Evolutionary conservation across 2,113 vertebrate species (phyloP), one percentile per base, ranked within the genome.

Genomic region (Columbina picui): DNA sequence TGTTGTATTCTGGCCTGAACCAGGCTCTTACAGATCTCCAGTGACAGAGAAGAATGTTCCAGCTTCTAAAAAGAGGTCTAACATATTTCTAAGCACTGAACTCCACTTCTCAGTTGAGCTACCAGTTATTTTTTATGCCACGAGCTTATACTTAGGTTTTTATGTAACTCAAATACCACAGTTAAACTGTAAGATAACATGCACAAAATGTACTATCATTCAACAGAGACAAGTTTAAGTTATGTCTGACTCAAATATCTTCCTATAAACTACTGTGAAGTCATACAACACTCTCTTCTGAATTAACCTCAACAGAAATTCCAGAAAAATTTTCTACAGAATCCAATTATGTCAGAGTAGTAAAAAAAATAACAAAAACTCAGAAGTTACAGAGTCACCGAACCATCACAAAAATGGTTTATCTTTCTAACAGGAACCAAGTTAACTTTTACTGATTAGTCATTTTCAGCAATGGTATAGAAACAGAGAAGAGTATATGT

Each of bases 121-220:
- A 12, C 14, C 3, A 1, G 27, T 34, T 76, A 26, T 50, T 68
- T 79, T 67, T 29, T n/a, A 57, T 23, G 13, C 36, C 0, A 0
- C 26, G 13, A 69, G 39, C 12, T 86, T 10, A 32, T 12, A 60
- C 7, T 50, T 43, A n/a, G 7, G 4, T 27, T 82, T 79, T 79
- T 22, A 57, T 10, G 15, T 56, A 60, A 11, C 12, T 75, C 12
- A 3, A 4, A 50, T 20, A 53, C 3, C 41, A 38, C 2, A 55
- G 16, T 45, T 68, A 68, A 84, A 56, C 16, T 47, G 17, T 68
- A 63, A 60, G 13, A 17, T 17, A 63, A 45, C 8, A 79, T 0
- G 1, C 8, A 55, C 7, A 53, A 41, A 29, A 76, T 43, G 32
- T 34, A 36, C 22, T 38, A 19, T 12, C 19, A 14, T 38, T 81